A percentile compares a stretch with the other conserved stretches of the same genome.
These are phyloP conservation scores for Otolemur crassicaudatus DNA, from an alignment of 2,797 vertebrate species.

Conservation along the genomic window DNA sequence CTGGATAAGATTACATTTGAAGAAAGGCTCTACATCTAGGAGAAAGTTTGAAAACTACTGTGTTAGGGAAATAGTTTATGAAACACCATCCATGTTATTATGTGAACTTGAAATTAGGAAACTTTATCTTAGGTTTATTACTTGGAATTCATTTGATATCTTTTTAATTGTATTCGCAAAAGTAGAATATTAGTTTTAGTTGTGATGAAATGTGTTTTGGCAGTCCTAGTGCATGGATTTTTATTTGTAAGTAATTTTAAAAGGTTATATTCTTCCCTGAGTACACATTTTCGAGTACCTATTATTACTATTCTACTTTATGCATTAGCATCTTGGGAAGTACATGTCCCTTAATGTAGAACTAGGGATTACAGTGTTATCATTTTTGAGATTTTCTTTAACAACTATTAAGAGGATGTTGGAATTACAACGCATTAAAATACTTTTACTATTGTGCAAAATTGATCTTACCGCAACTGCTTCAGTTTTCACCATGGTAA, in stretches of 20 bases:
- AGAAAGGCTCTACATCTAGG: not conserved
- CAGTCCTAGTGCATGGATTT: conserved; percentile 84
- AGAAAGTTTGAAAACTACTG: conserved; percentile 55
- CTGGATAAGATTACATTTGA: conserved; percentile 14
- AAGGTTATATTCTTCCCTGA: conserved; percentile 81
- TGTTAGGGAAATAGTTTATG: conserved; percentile 41
- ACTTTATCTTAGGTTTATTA: conserved; percentile 81
- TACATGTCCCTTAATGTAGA: conserved; percentile 79
- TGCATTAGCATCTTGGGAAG: conserved; percentile 77
- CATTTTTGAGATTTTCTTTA: conserved; percentile 74
- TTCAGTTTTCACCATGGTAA: conserved; percentile 45
- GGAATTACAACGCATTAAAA: conserved; percentile 85
- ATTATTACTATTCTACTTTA: conserved; percentile 84
- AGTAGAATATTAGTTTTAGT: conserved; percentile 86
- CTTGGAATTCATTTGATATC: conserved; percentile 82
- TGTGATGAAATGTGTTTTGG: conserved; percentile 84
- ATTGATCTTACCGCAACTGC: conserved; percentile 45
- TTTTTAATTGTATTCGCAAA: conserved; percentile 83
- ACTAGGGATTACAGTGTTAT: conserved; percentile 71
- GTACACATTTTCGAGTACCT: conserved; percentile 81
- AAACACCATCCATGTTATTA: conserved; percentile 59
- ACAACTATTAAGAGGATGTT: conserved; percentile 82
- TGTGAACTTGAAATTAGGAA: conserved; percentile 79
- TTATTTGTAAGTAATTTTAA: conserved; percentile 85
- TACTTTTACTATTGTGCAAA: conserved; percentile 81